Evolutionary conservation across 2,113 vertebrate species (phyloP).

Genomic region (Dicaeum eximium): DNA sequence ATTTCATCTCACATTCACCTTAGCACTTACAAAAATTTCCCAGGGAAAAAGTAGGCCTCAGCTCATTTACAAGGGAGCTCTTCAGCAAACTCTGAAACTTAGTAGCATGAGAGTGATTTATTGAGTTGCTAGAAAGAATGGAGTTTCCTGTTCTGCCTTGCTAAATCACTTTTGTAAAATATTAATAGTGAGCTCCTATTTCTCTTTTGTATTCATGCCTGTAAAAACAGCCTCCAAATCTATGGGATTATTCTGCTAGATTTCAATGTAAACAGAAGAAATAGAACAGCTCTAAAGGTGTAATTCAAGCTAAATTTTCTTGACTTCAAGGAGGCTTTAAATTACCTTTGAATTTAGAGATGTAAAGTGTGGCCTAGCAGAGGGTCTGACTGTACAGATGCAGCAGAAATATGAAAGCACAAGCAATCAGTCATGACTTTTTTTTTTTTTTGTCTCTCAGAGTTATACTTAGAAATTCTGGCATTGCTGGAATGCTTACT

Average conservation of each 20-base stretch:
- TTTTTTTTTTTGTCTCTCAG: not conserved
- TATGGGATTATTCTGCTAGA: not conserved
- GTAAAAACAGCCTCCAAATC: not conserved
- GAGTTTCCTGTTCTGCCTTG: not conserved
- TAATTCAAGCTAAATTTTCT: not conserved
- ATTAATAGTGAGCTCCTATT: not conserved
- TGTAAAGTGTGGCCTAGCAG: not conserved
- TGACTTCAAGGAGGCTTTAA: not conserved
- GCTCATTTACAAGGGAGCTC: not conserved
- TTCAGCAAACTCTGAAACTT: not conserved
- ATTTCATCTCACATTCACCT: not conserved
- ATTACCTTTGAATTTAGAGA: not conserved
- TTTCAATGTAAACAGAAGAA: conserved; percentile 1
- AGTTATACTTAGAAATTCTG: not conserved
- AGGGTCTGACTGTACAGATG: not conserved
- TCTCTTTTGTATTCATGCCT: not conserved
- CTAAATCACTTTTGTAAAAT: not conserved
- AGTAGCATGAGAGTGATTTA: not conserved
- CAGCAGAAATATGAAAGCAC: not conserved
- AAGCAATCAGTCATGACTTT: not conserved
- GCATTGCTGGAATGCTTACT: not conserved
- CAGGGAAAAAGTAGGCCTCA: not conserved
- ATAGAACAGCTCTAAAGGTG: not conserved
- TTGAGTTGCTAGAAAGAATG: not conserved
- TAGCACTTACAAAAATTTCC: not conserved